phyloP scores from a whole-genome alignment of 2,113 vertebrate genomes.

The Prunella himalayana region DNA sequence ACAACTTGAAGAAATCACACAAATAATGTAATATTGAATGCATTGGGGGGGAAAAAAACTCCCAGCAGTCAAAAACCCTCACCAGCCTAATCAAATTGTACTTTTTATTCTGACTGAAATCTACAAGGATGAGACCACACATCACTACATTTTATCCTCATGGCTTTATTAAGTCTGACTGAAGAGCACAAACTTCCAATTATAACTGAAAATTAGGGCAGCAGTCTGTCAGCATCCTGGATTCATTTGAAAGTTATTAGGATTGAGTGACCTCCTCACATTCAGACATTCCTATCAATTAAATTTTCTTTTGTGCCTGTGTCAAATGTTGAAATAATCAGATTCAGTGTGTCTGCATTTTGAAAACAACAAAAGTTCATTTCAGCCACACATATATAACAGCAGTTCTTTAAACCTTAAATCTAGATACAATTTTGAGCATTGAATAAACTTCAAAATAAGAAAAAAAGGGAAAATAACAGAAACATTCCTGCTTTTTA shows the following conservation, averaged over 20 bases:
- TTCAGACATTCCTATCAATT: neutral
- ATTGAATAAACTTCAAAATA: neutral
- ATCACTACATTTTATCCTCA: neutral
- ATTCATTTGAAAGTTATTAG: neutral
- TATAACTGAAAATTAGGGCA: neutral
- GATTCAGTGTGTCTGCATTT: neutral
- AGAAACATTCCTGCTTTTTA: neutral
- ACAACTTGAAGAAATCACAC: conserved; percentile 69
- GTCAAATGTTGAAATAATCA: neutral
- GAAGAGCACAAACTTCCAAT: neutral
- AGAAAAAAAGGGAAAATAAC: neutral
- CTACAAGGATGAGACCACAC: neutral
- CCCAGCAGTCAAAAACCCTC: neutral
- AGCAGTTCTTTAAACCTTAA: neutral
- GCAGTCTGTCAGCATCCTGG: neutral
- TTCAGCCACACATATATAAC: neutral
- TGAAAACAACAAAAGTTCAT: neutral
- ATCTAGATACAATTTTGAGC: neutral
- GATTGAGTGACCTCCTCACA: neutral
- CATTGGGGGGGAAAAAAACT: neutral
- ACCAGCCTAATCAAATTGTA: neutral
- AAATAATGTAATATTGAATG: neutral
- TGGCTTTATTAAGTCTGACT: neutral
- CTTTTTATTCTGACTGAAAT: neutral
- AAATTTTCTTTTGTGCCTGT: neutral